Evolutionary conservation across 2,797 vertebrate genomes (phyloP).

Genomic region (Scolopax rusticola): DNA sequence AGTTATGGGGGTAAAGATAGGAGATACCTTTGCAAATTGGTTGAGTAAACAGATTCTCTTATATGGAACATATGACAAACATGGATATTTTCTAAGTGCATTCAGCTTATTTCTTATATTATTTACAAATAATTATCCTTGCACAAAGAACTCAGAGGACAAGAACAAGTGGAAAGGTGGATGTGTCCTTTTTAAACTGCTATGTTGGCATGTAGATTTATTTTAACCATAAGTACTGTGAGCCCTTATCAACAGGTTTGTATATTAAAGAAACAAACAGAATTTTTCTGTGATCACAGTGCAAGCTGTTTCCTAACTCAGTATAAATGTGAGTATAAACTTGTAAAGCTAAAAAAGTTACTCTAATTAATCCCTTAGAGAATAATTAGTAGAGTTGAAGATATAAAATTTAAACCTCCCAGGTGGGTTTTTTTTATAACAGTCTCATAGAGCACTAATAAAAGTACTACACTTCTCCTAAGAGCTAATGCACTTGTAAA

Average conservation of each 20-base stretch:
- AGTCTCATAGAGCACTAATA: conserved; percentile 64
- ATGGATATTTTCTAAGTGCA: not conserved
- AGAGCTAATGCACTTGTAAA: conserved; percentile 71
- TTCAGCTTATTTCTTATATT: not conserved
- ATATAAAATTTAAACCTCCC: conserved; percentile 74
- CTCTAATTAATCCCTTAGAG: conserved; percentile 82
- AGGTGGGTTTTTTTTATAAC: conserved; percentile 63
- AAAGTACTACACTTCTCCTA: conserved; percentile 60
- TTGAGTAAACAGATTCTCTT: not conserved
- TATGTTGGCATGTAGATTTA: not conserved
- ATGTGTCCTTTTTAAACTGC: not conserved
- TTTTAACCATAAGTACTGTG: not conserved
- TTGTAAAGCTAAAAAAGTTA: conserved; percentile 71
- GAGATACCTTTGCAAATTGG: not conserved
- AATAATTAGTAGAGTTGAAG: conserved; percentile 75
- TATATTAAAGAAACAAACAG: conserved; percentile 52
- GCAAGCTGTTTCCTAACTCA: conserved; percentile 60
- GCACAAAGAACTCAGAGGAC: not conserved
- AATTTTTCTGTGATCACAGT: conserved; percentile 38
- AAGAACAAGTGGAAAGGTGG: not conserved
- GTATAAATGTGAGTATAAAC: conserved; percentile 56
- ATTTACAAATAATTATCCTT: not conserved
- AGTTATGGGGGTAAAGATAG: not conserved
- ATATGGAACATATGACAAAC: not conserved
- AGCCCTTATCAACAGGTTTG: conserved; percentile 13